These are phyloP conservation scores for Drosophila monieri DNA, from an alignment of 2,888 invertebrate genomes.

Conservation along the genomic window DNA sequence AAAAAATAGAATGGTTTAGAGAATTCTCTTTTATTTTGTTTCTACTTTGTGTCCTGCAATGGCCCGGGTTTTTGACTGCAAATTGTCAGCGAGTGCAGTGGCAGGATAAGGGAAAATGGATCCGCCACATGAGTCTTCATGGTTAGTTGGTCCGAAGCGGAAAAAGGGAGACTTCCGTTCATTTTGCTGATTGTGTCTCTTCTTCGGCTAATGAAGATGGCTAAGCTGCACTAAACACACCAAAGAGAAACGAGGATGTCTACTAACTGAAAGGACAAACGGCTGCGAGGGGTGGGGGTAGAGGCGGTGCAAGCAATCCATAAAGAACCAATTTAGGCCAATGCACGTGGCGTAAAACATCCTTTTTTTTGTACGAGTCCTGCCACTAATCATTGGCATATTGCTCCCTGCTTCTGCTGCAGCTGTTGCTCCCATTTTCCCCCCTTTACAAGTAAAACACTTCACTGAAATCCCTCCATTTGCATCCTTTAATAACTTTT, in stretches of 20 bases:
- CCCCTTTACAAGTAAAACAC: not conserved
- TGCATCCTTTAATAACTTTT: slow-evolving; percentile 46
- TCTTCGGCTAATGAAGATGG: slow-evolving; percentile 66
- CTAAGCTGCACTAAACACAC: slow-evolving; percentile 44
- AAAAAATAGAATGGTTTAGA: slow-evolving; percentile 30
- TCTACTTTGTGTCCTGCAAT: slow-evolving; percentile 1
- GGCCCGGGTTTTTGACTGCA: slow-evolving; percentile 23
- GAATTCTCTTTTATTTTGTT: slow-evolving; percentile 1
- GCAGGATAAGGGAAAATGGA: slow-evolving; percentile 26
- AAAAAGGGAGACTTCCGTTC: slow-evolving; percentile 42
- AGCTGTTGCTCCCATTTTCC: slow-evolving; percentile 9
- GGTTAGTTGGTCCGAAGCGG: slow-evolving; percentile 22
- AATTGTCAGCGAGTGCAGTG: slow-evolving; percentile 45
- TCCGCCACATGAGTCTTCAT: slow-evolving; percentile 34
- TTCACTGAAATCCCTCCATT: slow-evolving; percentile 7
- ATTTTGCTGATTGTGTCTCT: slow-evolving; percentile 68
- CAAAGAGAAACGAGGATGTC: slow-evolving; percentile 26
- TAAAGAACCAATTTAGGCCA: slow-evolving; percentile 42
- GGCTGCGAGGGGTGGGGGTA: not conserved
- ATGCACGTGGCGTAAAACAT: slow-evolving; percentile 28
- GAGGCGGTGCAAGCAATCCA: slow-evolving; percentile 12
- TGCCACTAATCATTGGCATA: slow-evolving; percentile 62
- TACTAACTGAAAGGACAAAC: slow-evolving; percentile 18
- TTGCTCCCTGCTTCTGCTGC: slow-evolving; percentile 40
- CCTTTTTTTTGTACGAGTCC: slow-evolving; percentile 2